Base-by-base conservation (phyloP, 2,797 vertebrate species). In the Pristis pectinata region DNA sequence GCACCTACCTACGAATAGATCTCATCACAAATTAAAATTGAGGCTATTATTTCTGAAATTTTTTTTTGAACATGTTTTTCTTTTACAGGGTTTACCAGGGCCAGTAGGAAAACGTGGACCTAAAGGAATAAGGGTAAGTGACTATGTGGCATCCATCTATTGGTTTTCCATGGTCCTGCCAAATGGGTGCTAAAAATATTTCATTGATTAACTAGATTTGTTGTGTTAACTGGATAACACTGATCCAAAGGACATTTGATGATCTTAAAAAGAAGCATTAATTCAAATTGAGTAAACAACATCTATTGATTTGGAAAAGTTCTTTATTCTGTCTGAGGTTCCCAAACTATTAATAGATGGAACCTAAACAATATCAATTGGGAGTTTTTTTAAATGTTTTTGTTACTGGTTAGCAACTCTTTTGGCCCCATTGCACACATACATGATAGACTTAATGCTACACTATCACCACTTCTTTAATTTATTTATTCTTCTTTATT, bases 41-140 rank as follows among this genome's bases (percentile, higher is more conserved):
- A 96, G 64, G 95, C 95, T 3, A 3, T 67, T 9, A 61, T 95
- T 95, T 96, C 96, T 96, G 96, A 96, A 96, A 96, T 96, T 95
- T 95, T 94, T 95, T 92, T 95, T 96, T 95, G 95, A 95, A 96
- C 5, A 97, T 95, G 89, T 96, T 95, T 96, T 95, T 98, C 95
- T 98, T 85, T 96, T 98, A 95, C 95, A 99, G 99, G 99, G 99
- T 94, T 98, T 99, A 95, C 98, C 99, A 95, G 99, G 99, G 95
- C 98, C 98, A 56, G 95, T 98, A 97, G 99, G 99, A 95, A 97
- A 96, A 95, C 95, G 97, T 95, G 99, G 99, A 95, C 98, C 98
- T 91, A 99, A 98, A 97, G 99, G 99, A 96, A 96, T 96, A 95
- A 97, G 97, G 97, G 99, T 99, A 97, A 99, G 98, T 97, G 94